A percentile compares a stretch with the other conserved stretches of the same genome.
phyloP scores from a whole-genome alignment of 2,888 invertebrate species.

The Elegia similella region DNA sequence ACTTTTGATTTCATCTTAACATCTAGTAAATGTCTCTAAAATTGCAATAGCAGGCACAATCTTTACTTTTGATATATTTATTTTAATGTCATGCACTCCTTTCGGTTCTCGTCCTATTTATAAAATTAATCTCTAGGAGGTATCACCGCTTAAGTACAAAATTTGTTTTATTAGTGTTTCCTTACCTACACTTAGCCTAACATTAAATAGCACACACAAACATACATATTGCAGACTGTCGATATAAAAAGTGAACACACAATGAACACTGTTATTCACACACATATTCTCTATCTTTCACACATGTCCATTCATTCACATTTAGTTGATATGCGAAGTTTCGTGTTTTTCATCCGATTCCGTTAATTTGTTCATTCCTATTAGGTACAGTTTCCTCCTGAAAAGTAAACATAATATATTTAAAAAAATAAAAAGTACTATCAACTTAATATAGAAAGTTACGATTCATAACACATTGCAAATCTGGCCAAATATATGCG shows the following conservation, averaged over 20 bases:
- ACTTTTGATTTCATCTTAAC: slow-evolving; percentile 5
- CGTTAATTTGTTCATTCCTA: slow-evolving; percentile 23
- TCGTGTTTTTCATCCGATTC: slow-evolving; percentile 30
- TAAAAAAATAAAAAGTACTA: too few species aligned
- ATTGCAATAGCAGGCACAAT: slow-evolving; percentile 10
- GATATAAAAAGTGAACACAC: slow-evolving; percentile 26
- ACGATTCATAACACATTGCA: too few species aligned
- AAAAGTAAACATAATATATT: slow-evolving; percentile 9
- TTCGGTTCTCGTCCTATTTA: background rate
- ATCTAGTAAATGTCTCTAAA: slow-evolving; percentile 2
- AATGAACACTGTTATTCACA: slow-evolving; percentile 22
- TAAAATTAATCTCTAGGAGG: slow-evolving; percentile 12
- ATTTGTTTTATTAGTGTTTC: slow-evolving; percentile 2
- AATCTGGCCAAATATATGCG: too few species aligned
- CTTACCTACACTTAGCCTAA: background rate
- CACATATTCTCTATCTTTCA: slow-evolving; percentile 24
- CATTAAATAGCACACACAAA: slow-evolving; percentile 22
- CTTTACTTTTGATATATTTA: background rate
- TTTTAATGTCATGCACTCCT: slow-evolving; percentile 1
- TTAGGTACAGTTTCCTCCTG: background rate
- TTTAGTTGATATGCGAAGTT: slow-evolving; percentile 44
- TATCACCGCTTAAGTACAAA: slow-evolving; percentile 18
- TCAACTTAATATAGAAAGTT: too few species aligned
- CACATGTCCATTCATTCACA: slow-evolving; percentile 26
- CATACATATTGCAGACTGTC: background rate